Conservation (phyloP, 1,140 invertebrate species). For the Nephila pilipes region DNA sequence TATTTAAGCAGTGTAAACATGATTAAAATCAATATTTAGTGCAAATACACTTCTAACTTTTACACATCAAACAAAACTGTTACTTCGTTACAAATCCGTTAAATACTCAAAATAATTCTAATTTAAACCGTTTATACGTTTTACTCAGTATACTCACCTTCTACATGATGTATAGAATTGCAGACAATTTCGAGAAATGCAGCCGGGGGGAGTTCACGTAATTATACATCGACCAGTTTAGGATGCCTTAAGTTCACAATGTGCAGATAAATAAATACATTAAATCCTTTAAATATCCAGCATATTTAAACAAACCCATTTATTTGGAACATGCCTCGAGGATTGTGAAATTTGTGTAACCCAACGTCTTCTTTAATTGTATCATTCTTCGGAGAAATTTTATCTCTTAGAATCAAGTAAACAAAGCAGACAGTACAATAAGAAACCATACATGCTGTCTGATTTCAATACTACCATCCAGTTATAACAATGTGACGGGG, state of each 20-base stretch:
- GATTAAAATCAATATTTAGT: background rate
- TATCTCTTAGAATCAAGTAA: slow-evolving; percentile 10
- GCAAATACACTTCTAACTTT: background rate
- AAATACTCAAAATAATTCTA: background rate
- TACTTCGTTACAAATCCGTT: background rate
- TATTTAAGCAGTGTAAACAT: background rate
- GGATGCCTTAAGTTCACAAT: background rate
- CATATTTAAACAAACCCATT: slow-evolving; percentile 13
- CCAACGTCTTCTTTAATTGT: background rate
- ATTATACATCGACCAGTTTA: background rate
- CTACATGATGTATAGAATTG: background rate
- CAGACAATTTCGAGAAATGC: background rate
- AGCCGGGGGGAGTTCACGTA: background rate
- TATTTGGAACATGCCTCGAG: background rate
- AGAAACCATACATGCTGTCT: background rate
- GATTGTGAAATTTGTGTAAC: background rate
- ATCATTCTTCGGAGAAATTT: background rate
- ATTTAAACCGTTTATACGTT: background rate
- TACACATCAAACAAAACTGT: background rate
- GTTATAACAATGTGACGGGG: background rate
- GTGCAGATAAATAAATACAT: background rate
- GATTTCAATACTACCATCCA: background rate
- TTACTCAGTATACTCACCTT: too few species aligned
- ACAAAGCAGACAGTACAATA: background rate
- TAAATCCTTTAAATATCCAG: background rate